Percentiles rank a stretch among this genome's conserved stretches.
Evolutionary conservation across 1,140 invertebrate genomes (phyloP).

Genomic region (Harpegnathos saltator): DNA sequence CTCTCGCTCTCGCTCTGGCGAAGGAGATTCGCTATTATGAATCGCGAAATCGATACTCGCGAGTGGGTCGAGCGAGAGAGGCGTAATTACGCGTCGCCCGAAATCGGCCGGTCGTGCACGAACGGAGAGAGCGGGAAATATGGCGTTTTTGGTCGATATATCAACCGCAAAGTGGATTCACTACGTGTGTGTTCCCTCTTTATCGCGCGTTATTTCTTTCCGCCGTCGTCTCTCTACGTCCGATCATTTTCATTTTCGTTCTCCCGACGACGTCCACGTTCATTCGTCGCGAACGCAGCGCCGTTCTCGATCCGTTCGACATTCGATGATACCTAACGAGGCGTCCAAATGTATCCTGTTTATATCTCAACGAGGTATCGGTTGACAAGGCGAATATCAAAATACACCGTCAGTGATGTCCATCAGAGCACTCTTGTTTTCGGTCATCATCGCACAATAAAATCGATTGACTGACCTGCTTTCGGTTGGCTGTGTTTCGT

Average conservation of each 20-base stretch:
- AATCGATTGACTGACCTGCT: conserved; percentile 31
- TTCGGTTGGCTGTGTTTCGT: conserved; percentile 2
- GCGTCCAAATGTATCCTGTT: neutral
- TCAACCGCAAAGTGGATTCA: no score
- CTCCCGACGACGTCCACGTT: no score
- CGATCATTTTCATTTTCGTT: no score
- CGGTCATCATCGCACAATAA: neutral
- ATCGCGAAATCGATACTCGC: neutral
- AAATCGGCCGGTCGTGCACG: no score
- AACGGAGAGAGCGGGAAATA: no score
- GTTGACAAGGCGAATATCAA: conserved; percentile 8
- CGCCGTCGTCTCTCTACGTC: no score
- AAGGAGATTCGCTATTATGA: conserved; percentile 15
- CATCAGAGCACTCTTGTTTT: conserved; percentile 11
- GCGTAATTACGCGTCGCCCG: conserved; percentile 4
- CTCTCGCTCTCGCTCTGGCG: neutral
- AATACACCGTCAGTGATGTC: neutral
- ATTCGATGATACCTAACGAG: neutral
- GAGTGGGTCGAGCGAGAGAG: neutral
- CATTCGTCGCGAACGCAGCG: no score
- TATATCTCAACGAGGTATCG: neutral
- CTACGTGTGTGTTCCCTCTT: no score
- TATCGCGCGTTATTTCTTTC: no score
- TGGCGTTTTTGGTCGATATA: no score
- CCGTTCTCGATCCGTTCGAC: neutral